phyloP scores from a whole-genome alignment of 2,888 invertebrate species.

The Catocala fraxini region DNA sequence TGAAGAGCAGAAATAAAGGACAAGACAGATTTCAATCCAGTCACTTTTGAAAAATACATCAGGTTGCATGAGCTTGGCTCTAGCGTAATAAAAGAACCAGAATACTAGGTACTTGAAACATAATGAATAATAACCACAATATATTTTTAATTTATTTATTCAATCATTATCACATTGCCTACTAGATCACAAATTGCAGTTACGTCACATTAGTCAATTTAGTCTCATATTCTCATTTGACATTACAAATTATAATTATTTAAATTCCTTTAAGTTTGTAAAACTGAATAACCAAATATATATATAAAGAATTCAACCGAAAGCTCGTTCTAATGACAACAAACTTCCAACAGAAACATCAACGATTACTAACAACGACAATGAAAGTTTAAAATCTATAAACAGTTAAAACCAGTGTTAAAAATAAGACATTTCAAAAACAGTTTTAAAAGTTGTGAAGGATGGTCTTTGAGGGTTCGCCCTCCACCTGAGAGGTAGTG shows the following conservation, averaged over 20 bases:
- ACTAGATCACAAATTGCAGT: not conserved
- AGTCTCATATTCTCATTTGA: not conserved
- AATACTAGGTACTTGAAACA: too few relatives aligned
- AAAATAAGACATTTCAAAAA: not conserved
- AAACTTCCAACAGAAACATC: constrained; percentile 18
- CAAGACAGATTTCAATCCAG: too few relatives aligned
- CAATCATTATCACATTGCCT: not conserved
- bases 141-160: too few relatives aligned
- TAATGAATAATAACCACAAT: too few relatives aligned
- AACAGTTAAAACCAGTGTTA: constrained; percentile 6
- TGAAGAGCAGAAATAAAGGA: too few relatives aligned
- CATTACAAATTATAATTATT: too few relatives aligned
- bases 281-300: not conserved
- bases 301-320: constrained; percentile 48
- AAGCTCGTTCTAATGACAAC: constrained; percentile 44
- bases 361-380: constrained; percentile 23
- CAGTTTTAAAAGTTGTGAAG: constrained; percentile 24
- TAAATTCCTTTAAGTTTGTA: too few relatives aligned
- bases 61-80: too few relatives aligned
- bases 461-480: constrained; percentile 22
- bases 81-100: too few relatives aligned
- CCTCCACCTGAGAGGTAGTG: constrained; percentile 16
- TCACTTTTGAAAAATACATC: too few relatives aligned
- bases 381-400: constrained; percentile 36
- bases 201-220: not conserved